Evolutionary conservation across 2,888 invertebrate genomes (phyloP).

Genomic region (Lepidonotus clava): DNA sequence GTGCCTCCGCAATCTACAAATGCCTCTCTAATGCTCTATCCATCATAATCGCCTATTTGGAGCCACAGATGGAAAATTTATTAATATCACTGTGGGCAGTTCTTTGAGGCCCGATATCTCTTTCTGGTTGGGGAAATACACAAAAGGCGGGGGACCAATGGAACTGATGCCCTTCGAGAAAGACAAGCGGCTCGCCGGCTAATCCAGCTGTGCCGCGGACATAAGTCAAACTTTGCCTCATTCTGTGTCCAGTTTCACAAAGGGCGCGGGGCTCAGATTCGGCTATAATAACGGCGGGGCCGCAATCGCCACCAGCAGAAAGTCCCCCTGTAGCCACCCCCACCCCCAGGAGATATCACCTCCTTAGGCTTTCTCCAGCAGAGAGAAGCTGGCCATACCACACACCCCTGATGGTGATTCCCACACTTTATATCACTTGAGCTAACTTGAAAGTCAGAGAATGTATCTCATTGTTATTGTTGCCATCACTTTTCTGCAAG

Average conservation of each 20-base stretch:
- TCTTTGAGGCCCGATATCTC: constrained; percentile 13
- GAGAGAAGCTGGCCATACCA: neutral
- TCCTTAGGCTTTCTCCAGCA: neutral
- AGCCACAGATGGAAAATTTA: constrained; percentile 43
- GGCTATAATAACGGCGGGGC: neutral
- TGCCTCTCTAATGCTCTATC: constrained; percentile 47
- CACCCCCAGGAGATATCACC: constrained; percentile 5
- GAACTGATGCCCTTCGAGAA: neutral
- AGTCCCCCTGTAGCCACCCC: neutral
- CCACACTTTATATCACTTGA: neutral
- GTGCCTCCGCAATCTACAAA: constrained; percentile 44
- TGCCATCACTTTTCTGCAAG: too few relatives aligned
- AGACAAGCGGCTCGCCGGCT: constrained; percentile 22
- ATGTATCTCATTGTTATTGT: neutral
- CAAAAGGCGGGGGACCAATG: constrained; percentile 31
- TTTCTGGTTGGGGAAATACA: constrained; percentile 43
- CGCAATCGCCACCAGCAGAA: constrained; percentile 4
- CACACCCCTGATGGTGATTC: neutral
- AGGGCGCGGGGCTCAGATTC: neutral
- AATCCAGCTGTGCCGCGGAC: constrained; percentile 12
- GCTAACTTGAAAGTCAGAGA: constrained; percentile 19
- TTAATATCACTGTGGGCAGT: constrained; percentile 40
- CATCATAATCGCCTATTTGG: constrained; percentile 48
- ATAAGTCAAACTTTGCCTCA: constrained; percentile 38
- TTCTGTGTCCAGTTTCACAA: constrained; percentile 23